Evolutionary conservation across 2,888 invertebrate species (phyloP).

Genomic region (Lasioglossum malachurum): DNA sequence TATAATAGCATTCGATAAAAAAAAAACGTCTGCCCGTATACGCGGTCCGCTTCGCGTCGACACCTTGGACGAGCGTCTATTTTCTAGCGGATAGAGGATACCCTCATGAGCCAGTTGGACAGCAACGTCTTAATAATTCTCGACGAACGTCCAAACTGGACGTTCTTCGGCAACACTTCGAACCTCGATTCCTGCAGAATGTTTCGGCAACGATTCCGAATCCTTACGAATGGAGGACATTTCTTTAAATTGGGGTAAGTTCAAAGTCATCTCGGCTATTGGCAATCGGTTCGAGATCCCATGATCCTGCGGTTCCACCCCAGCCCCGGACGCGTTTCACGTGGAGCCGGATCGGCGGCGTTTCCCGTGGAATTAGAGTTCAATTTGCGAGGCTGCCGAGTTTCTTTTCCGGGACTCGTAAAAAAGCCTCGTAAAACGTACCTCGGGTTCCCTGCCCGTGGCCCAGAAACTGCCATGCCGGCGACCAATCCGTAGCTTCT

Average conservation of each 20-base stretch:
- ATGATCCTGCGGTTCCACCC: neutral
- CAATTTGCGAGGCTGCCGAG: constrained; percentile 68
- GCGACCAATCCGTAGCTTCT: constrained; percentile 63
- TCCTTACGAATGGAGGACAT: neutral
- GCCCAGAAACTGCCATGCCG: constrained; percentile 25
- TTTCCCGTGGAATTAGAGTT: constrained; percentile 59
- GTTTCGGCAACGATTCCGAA: neutral
- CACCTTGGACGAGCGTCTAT: constrained; percentile 75
- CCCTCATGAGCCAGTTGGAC: constrained; percentile 64
- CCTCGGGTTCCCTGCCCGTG: constrained; percentile 35
- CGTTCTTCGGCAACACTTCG: neutral
- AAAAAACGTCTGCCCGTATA: constrained; percentile 67
- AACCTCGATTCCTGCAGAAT: neutral
- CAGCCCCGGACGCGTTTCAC: neutral
- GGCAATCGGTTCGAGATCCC: neutral
- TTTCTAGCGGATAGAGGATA: constrained; percentile 37
- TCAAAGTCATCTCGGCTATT: neutral
- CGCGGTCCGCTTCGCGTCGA: constrained; percentile 67
- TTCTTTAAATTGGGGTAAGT: neutral
- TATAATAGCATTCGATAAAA: constrained; percentile 68
- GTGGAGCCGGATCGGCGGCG: constrained; percentile 17
- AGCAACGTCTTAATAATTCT: constrained; percentile 7
- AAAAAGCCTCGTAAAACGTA: constrained; percentile 72
- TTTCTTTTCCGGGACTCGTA: constrained; percentile 69
- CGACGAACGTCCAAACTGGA: neutral